Evolutionary conservation across 2,113 vertebrate genomes (phyloP), one percentile per base, ranked within the genome.

Genomic region (Abramis brama): DNA sequence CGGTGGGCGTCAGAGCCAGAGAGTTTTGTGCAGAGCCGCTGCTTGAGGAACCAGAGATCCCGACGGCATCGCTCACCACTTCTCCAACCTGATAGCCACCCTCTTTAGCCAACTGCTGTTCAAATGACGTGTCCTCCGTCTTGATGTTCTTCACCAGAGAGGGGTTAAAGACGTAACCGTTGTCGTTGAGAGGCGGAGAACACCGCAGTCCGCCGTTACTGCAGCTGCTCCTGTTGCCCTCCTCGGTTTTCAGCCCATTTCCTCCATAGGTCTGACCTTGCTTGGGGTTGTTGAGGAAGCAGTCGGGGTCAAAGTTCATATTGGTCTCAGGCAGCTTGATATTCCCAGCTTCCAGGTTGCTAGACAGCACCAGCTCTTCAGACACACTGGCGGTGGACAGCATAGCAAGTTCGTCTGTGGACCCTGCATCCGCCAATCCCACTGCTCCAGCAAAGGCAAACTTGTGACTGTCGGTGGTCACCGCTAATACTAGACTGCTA

Each of bases 231-330:
- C 88, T 83, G 91, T 93, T 87, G 85, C 95, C 93, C 92, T 95
- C 89, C 88, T 97, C 96, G 0, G 91, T 94, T 84, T 97, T 97
- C 84, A 98, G 94, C 84, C 96, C 95, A 60, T 95, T 95, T 45
- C 98, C 98, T 84, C 98, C 98, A 0, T 99, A 99, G 0, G 98
- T 99, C 94, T 99, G 98, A 86, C 98, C 98, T 94, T 99, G 98
- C 93, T 99, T 99, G 87, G 98, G 98, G 86, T 99, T 99, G 90
- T 99, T 99, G 90, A 99, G 98, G 94, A 99, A 99, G 95, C 98
- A 99, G 93, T 99, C 98, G 1, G 98, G 98, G 94, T 99, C 98
- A 91, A 99, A 99, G 91, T 97, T 98, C 97, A 99, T 97, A 91
- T 96, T 95, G 91, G 97, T 96, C 90, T 99, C 98, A 15, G 97